Evolutionary conservation across 2,888 invertebrate genomes (phyloP), one percentile per base, ranked within the genome.

Genomic region (Cremastinae sp.): DNA sequence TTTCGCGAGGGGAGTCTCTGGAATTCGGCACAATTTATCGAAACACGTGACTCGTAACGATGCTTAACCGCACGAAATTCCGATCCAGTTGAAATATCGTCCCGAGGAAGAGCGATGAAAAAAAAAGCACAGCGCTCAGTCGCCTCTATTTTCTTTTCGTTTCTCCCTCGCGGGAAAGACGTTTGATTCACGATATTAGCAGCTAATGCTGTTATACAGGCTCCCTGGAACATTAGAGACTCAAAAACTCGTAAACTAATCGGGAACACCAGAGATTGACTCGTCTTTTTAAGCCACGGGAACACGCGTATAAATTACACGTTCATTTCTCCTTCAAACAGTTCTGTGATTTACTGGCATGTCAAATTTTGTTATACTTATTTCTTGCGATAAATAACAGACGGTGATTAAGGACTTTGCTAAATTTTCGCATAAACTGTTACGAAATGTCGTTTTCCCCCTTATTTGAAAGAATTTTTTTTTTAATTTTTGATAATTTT

Each of bases 11-110:
- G 14, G 43, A 0, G 10, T 2, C 43, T n/a, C n/a, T n/a, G 45
- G 34, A 54, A 66, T 54, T 66, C 43, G 53, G 22, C 43, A 66
- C 43, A 28, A 66, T 66, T 38, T 8, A 12, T 38, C 43, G n/a
- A 10, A 22, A 41, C 65, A 22, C 53, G 38, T 58, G 36, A 62
- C 45, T 62, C 36, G 36, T 14, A 5, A 36, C 12, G 22, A 36
- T 16, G 47, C 22, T 54, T 41, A 43, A 56, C 41, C 51, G 28
- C 64, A 22, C 14, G 65, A 61, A 65, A 73, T 61, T 73, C 73
- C 73, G n/a, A 45, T 47, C 45, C 18, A 20, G 45, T 45, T 49
- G 45, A 66, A 65, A 53, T 66, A 73, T 66, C 54, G 53, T 14
- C 34, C 10, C 36, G 38, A 38, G 7, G 5, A 22, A 12, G 64